Evolutionary conservation across 2,888 invertebrate species (phyloP).

Genomic region (Oscheius onirici): DNA sequence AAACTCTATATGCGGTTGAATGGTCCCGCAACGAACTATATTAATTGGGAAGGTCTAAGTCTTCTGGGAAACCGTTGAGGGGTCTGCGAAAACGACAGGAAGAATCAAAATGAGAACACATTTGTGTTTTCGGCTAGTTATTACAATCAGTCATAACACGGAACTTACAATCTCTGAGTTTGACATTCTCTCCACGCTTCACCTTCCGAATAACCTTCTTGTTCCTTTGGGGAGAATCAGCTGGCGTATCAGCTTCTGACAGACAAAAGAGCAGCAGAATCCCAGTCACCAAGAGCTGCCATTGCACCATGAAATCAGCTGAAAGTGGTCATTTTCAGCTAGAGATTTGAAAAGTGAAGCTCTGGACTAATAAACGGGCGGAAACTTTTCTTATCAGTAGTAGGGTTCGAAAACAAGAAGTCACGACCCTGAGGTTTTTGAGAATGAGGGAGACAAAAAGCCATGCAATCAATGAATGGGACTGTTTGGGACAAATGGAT

Average conservation of each 20-base stretch:
- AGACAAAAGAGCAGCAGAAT: not conserved
- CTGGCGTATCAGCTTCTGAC: not conserved
- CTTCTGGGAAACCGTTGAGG: too few relatives aligned
- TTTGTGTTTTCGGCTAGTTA: too few relatives aligned
- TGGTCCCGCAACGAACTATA: too few relatives aligned
- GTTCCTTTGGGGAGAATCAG: not conserved
- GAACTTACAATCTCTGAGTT: constrained; percentile 10
- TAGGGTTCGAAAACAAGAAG: not conserved
- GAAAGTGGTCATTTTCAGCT: too few relatives aligned
- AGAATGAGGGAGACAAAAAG: not conserved
- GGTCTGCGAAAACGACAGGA: too few relatives aligned
- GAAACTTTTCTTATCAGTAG: not conserved
- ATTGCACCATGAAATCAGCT: constrained; percentile 5
- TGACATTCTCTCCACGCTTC: not conserved
- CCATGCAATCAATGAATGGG: not conserved
- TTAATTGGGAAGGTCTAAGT: too few relatives aligned
- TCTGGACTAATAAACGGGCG: not conserved
- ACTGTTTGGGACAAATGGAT: not conserved
- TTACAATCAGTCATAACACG: too few relatives aligned
- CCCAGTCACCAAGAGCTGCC: constrained; percentile 12
- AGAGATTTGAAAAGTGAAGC: not conserved
- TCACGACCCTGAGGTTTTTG: too few relatives aligned
- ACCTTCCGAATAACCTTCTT: not conserved
- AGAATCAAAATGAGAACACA: too few relatives aligned
- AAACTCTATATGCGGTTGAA: too few relatives aligned